Base-by-base conservation (phyloP, 2,113 vertebrate genomes). In the Anolis sagrei region DNA sequence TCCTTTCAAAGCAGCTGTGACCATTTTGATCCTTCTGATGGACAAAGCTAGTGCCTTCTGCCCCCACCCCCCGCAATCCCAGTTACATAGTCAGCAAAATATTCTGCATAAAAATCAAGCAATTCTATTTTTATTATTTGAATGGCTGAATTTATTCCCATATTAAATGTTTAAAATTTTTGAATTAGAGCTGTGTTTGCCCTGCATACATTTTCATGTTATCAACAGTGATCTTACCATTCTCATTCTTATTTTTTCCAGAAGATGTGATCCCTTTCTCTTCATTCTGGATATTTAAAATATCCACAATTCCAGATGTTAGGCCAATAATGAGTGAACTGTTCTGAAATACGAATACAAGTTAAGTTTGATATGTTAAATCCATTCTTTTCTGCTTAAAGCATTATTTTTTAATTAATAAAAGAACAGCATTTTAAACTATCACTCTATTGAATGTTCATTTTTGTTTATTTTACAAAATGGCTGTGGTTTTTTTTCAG, bases 321-420 rank as follows among this genome's bases (percentile, higher is more conserved):
- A 66, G 81, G 29, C 91, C 92, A 86, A 94, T 34, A 66, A 79
- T 74, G 25, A 90, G 16, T 36, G 79, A 81, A 66, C 68, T 93
- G 82, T 86, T 88, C 84, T 76, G 89, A 92, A 87, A 64, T 7
- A 74, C 44, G 8, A 27, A 76, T 66, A 80, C 73, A 13, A 25
- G 84, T 84, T 78, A 51, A 16, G 27, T 68, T 27, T 83, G 69
- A 4, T 83, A 76, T 68, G 77, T 51, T 77, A 36, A 90, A 81
- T 82, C 87, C 85, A 44, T 21, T 72, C 10, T 7, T 80, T 85
- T 85, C 70, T 86, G 29, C 68, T 81, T 68, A 44, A n/a, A 69
- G 1, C 14, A 74, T 39, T 54, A 74, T 11, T 51, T 77, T 78
- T 36, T 36, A 58, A 18, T 58, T 58, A 58, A 58, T 58, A 34